Percentiles rank a stretch among this genome's conserved stretches.
Evolutionary conservation across 1,140 invertebrate genomes (phyloP).

Genomic region (Drosophila lowei): DNA sequence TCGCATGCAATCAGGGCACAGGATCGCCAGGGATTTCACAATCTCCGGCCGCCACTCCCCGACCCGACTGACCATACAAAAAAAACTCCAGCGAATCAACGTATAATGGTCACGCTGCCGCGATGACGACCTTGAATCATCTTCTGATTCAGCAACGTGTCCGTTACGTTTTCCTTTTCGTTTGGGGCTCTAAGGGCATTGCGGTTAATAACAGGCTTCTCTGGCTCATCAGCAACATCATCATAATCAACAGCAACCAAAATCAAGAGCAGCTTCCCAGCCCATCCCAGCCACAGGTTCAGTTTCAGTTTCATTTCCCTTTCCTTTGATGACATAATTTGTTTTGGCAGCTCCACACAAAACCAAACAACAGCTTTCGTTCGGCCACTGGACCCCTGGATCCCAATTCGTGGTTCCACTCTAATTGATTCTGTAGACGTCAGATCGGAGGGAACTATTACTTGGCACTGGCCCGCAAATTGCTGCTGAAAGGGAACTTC

Average conservation of each 20-base stretch:
- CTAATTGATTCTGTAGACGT: slow-evolving; percentile 71
- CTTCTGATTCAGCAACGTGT: slow-evolving; percentile 31
- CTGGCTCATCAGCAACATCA: slow-evolving; percentile 1
- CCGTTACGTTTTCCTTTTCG: slow-evolving; percentile 56
- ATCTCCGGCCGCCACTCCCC: neutral
- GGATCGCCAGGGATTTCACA: slow-evolving; percentile 59
- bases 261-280: no score
- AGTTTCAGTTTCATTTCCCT: slow-evolving; percentile 29
- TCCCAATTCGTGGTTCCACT: slow-evolving; percentile 33
- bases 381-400: neutral
- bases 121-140: slow-evolving; percentile 54
- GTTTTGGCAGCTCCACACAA: slow-evolving; percentile 21
- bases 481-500: slow-evolving; percentile 10
- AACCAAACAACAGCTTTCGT: neutral
- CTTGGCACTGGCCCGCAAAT: slow-evolving; percentile 49
- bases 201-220: slow-evolving; percentile 47
- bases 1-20: slow-evolving; percentile 19
- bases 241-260: no score
- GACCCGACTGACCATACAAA: no score
- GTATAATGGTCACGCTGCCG: neutral
- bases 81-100: slow-evolving; percentile 4
- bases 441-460: slow-evolving; percentile 26
- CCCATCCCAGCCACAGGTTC: no score
- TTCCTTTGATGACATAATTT: slow-evolving; percentile 68
- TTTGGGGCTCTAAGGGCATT: slow-evolving; percentile 32